Base-by-base conservation (phyloP, 2,797 vertebrate genomes). In the Paratrypauchen microcephalus region DNA sequence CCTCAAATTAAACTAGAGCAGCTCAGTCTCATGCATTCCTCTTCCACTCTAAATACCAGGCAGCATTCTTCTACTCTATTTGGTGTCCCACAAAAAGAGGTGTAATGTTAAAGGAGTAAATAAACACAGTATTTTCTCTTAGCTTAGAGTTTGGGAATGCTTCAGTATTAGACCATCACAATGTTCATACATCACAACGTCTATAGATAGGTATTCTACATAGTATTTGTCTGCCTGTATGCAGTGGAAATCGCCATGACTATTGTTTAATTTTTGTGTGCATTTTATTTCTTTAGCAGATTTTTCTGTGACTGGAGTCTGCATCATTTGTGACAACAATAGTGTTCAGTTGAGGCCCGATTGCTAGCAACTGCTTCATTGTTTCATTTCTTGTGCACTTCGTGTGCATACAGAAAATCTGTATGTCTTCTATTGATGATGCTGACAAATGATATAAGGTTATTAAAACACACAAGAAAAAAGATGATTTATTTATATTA, bases 41-140 rank as follows among this genome's bases (percentile, higher is more conserved):
- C 5, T 71, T 85, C 67, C 47, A n/a, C 69, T 80, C 60, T 16
- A 66, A 83, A 88, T 82, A 82, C 75, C 79, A 81, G 72, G 28
- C 77, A 75, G 54, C 72, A 69, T 80, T 79, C 71, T 83, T 80
- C 63, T 59, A 4, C 71, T 70, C 65, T 71, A 62, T 83, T 69
- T 79, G 70, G 62, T 79, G 79, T 65, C 68, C 83, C 82, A 66
- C 77, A 85, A 86, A 83, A 50, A 83, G 80, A 82, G 48, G 70
- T 80, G 71, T 75, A 80, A 59, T 74, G 63, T 82, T 71, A 67
- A 71, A 52, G 54, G 30, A 19, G 47, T 36, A 50, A 76, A 32
- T 11, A 68, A 66, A 54, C 47, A 66, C 71, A 11, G 9, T 16
- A 12, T 63, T 68, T 78, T 67, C 21, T 70, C 56, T 61, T 70